Evolutionary conservation across 2,797 vertebrate species (phyloP).

Genomic region (Galagoides demidoff): DNA sequence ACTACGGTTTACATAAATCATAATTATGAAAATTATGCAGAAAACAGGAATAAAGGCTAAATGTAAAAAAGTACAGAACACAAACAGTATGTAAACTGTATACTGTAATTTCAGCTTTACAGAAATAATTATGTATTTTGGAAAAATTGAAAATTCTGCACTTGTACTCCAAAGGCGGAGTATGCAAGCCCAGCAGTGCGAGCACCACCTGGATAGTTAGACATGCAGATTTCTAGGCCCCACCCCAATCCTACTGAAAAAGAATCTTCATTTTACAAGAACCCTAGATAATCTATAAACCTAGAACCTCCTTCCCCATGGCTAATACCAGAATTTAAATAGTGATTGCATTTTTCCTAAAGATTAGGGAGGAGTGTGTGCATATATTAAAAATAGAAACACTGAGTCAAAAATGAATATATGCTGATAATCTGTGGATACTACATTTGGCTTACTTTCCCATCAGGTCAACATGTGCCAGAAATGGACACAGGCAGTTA

Average conservation of each 20-base stretch:
- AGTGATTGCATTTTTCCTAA: background rate
- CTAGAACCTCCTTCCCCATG: background rate
- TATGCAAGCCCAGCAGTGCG: background rate
- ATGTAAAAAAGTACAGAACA: background rate
- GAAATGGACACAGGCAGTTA: background rate
- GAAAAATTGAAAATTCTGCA: conserved; percentile 14
- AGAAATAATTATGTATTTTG: background rate
- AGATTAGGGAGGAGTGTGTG: background rate
- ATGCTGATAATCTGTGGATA: background rate
- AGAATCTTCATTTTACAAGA: conserved; percentile 47
- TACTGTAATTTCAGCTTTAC: background rate
- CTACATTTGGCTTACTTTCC: background rate
- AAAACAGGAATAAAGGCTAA: background rate
- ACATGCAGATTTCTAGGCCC: background rate
- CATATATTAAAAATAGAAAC: background rate
- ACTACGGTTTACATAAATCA: background rate
- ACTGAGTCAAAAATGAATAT: background rate
- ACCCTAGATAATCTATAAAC: background rate
- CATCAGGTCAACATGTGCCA: background rate
- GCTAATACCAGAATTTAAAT: background rate
- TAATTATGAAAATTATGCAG: background rate
- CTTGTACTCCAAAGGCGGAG: background rate
- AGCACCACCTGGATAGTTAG: background rate
- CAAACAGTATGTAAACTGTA: background rate
- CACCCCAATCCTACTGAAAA: background rate